Evolutionary conservation across 1,140 invertebrate genomes (phyloP), one percentile per base, ranked within the genome.

Genomic region (Conopomorpha cramerella): DNA sequence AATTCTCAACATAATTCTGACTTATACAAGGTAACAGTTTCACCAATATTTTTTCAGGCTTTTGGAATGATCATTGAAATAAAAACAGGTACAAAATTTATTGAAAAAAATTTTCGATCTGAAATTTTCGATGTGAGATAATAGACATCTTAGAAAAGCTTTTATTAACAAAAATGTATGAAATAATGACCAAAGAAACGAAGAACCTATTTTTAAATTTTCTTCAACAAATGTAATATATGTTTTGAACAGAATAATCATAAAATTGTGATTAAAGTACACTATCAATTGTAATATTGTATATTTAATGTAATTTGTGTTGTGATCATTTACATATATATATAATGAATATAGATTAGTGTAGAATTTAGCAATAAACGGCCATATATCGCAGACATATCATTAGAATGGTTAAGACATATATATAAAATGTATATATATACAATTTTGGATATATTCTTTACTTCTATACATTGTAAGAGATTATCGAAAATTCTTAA

Each of bases 321-420:
- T 13, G 13, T 29, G 10, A 11, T 4, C 3, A 29, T 11, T 7
- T 29, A 10, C 11, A 4, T 10, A 7, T 11, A 7, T 7, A 7
- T 4, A 10, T 29, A 11, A 7, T 29, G 11, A 7, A 29, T 29
- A 3, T 7, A 13, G 4, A 7, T 7, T 33, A 15, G 12, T 16
- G 4, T 6, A 18, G 10, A 14, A 48, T 43, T 49, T 48, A 66
- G 58, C 55, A 65, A 62, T 61, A 59, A 59, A 31, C 33, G 13
- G 55, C 51, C 57, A 60, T 41, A 57, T 66, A 72, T 71, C 68
- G 45, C 58, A 64, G 40, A 74, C 68, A 74, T 71, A 74, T 73
- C 68, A 71, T 39, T 73, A 73, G 60, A n/a, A n/a, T n/a, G 15
- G 8, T 18, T 58, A 61, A 62, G 53, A 32, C n/a, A 49, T 62